Evolutionary conservation across 1,140 invertebrate genomes (phyloP).

Genomic region (Druon quercuslanigerum): DNA sequence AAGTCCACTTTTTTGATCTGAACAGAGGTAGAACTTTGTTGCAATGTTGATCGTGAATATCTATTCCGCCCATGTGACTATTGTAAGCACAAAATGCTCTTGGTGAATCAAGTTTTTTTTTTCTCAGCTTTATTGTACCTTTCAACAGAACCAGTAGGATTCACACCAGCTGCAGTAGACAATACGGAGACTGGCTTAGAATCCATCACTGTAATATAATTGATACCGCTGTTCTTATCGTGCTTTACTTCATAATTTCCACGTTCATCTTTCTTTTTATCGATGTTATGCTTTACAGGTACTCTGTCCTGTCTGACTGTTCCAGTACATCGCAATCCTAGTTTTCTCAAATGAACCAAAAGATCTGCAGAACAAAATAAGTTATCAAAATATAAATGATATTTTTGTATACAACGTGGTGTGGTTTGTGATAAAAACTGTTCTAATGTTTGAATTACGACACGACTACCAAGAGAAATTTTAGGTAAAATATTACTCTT

Average conservation of each 20-base stretch:
- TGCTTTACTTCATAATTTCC: neutral
- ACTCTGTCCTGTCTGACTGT: constrained; percentile 10
- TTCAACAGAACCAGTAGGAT: neutral
- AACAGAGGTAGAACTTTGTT: neutral
- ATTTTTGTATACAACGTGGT: constrained; percentile 10
- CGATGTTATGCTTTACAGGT: neutral
- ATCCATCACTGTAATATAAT: constrained; percentile 38
- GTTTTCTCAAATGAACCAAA: constrained; percentile 35
- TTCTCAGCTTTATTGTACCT: neutral
- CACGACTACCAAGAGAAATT: constrained; percentile 31
- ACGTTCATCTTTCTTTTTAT: neutral
- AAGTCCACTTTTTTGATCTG: constrained; percentile 25
- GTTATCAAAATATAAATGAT: constrained; percentile 42
- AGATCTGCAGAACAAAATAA: constrained; percentile 37
- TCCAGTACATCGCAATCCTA: constrained; percentile 14
- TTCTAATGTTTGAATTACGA: constrained; percentile 36
- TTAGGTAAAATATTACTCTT: constrained; percentile 28
- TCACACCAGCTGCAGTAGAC: constrained; percentile 13
- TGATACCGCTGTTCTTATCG: constrained; percentile 35
- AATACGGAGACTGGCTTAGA: constrained; percentile 35
- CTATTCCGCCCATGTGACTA: constrained; percentile 14
- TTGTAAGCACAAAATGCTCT: neutral
- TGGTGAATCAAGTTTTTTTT: neutral
- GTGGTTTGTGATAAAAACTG: neutral
- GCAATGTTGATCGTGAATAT: neutral